These are phyloP conservation scores for Xestia c-nigrum DNA, from an alignment of 2,888 invertebrate genomes.

Conservation along the genomic window DNA sequence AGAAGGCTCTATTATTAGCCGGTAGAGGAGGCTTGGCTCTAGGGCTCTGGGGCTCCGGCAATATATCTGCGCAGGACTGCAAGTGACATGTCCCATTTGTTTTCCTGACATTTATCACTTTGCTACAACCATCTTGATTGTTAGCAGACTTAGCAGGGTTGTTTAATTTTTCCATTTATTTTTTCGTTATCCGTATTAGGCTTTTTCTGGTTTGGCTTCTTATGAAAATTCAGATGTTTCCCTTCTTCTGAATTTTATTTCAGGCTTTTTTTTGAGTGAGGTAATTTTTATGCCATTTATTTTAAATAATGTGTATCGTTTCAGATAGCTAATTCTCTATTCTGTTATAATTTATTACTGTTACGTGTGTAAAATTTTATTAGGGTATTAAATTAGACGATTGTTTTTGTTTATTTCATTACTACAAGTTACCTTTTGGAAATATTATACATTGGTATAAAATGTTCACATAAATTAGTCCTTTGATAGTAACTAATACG, in stretches of 20 bases:
- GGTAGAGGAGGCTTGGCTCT: slow-evolving; percentile 20
- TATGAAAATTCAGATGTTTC: background rate
- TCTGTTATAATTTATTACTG: slow-evolving; percentile 1
- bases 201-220: slow-evolving; percentile 5
- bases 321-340: background rate
- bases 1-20: slow-evolving; percentile 51
- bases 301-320: background rate
- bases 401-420: slow-evolving; percentile 7
- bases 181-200: slow-evolving; percentile 20
- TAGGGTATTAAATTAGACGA: background rate
- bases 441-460: background rate
- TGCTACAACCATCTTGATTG: slow-evolving; percentile 42
- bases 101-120: slow-evolving; percentile 60
- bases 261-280: background rate
- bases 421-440: background rate
- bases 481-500: slow-evolving; percentile 2
- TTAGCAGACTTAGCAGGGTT: slow-evolving; percentile 38
- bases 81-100: slow-evolving; percentile 44
- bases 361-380: slow-evolving; percentile 10
- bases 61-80: slow-evolving; percentile 48
- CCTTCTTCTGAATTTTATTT: background rate
- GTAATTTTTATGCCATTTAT: background rate
- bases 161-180: slow-evolving; percentile 13
- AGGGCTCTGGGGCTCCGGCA: slow-evolving; percentile 3
- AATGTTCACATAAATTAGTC: slow-evolving; percentile 12